Percentiles rank a stretch among this genome's conserved stretches.
Evolutionary conservation across 2,113 vertebrate genomes (phyloP).

Genomic region (Uropsilus gracilis): DNA sequence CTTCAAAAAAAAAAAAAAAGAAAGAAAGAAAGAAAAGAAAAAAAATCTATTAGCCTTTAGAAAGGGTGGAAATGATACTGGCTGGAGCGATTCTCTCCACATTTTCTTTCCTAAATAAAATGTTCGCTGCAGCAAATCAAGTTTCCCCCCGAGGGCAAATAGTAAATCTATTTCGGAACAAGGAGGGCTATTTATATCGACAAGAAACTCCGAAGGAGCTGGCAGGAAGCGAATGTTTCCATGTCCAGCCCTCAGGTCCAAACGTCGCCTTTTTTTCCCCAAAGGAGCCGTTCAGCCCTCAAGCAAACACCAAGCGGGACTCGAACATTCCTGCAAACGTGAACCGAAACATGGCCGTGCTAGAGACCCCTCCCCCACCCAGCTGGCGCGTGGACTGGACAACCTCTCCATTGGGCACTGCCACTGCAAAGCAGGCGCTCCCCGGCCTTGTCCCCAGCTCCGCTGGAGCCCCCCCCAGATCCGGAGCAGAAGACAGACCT

Average conservation of each 20-base stretch:
- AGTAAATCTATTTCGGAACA: conserved; percentile 61
- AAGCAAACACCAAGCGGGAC: conserved; percentile 43
- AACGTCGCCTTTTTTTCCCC: conserved; percentile 47
- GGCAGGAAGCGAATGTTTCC: conserved; percentile 68
- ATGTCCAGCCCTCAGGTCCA: background rate
- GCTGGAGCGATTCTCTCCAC: background rate
- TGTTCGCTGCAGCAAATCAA: conserved; percentile 31
- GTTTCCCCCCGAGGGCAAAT: conserved; percentile 32
- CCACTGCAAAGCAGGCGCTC: background rate
- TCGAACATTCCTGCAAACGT: background rate
- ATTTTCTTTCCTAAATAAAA: background rate
- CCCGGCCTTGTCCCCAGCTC: background rate
- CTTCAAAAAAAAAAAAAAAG: no score
- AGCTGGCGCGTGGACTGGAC: background rate
- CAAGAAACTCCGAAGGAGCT: conserved; percentile 26
- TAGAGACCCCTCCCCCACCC: background rate
- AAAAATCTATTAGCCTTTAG: conserved; percentile 6
- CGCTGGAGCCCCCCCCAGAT: background rate
- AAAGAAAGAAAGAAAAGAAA: no score
- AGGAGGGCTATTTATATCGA: conserved; percentile 32
- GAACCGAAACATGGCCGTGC: background rate
- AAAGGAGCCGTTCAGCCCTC: conserved; percentile 41
- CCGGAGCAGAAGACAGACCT: background rate
- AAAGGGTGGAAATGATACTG: background rate
- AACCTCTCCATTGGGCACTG: no score